phyloP scores from a whole-genome alignment of 2,113 vertebrate genomes.

The Mus spicilegus region DNA sequence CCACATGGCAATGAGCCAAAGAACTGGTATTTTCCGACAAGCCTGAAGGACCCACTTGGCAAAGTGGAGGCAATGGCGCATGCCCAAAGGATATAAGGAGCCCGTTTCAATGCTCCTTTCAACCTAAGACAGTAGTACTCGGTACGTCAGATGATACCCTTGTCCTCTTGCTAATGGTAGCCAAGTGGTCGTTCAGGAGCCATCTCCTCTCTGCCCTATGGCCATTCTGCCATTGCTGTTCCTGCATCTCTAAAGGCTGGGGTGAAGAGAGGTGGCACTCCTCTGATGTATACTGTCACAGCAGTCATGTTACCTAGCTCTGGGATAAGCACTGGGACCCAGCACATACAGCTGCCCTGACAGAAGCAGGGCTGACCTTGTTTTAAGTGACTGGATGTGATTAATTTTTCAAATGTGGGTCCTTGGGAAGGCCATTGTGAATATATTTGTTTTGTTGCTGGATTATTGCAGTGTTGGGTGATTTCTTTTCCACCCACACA shows the following conservation, averaged over 20 bases:
- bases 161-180: not conserved
- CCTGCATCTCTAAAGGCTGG: not conserved
- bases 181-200: not conserved
- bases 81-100: not conserved
- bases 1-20: too few relatives aligned
- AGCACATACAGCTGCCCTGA: not conserved
- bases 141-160: rapidly evolving
- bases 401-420: not conserved
- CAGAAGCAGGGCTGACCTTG: not conserved
- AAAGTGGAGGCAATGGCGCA: too few relatives aligned
- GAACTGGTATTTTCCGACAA: rapidly evolving
- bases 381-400: not conserved
- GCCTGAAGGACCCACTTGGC: not conserved
- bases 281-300: not conserved
- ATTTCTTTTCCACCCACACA: not conserved
- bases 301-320: not conserved
- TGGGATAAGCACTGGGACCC: not conserved
- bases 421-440: not conserved
- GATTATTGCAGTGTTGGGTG: not conserved
- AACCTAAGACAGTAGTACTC: not conserved
- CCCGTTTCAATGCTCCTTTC: not conserved
- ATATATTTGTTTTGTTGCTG: not conserved
- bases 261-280: too few relatives aligned
- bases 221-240: too few relatives aligned
- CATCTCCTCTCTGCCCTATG: not conserved